phyloP scores from a whole-genome alignment of 2,113 vertebrate genomes.

The Capreolus pygargus region DNA sequence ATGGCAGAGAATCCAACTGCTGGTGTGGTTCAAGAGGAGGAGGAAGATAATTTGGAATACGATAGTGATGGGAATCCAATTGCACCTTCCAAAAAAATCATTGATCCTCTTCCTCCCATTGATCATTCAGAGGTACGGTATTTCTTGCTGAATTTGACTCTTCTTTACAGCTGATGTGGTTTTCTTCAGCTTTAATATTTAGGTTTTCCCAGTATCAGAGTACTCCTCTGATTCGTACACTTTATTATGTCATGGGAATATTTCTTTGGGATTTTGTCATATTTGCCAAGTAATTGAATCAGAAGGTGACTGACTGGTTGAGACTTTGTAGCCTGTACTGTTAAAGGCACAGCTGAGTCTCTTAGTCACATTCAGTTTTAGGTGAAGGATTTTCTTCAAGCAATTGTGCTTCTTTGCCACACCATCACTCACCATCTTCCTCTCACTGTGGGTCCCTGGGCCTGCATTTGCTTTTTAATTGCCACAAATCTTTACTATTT shows the following conservation, averaged over 20 bases:
- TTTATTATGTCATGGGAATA: background rate
- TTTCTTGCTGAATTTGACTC: conserved; percentile 44
- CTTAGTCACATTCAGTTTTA: background rate
- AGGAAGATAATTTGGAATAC: conserved; percentile 96
- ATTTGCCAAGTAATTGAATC: background rate
- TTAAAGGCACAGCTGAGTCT: background rate
- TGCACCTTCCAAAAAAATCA: conserved; percentile 92
- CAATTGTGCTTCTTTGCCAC: background rate
- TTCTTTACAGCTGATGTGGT: background rate
- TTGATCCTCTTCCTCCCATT: conserved; percentile 95
- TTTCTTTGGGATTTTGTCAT: background rate
- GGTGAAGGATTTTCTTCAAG: background rate
- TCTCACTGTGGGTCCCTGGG: background rate
- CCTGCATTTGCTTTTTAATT: background rate
- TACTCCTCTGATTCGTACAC: background rate
- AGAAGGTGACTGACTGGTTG: background rate
- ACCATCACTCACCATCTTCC: background rate
- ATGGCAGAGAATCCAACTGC: conserved; percentile 99
- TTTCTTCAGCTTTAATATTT: background rate
- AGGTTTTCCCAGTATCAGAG: background rate
- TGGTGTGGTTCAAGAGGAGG: conserved; percentile 94
- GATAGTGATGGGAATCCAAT: conserved; percentile 99
- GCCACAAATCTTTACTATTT: background rate
- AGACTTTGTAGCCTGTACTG: background rate
- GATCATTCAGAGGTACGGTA: conserved; percentile 94